These are phyloP conservation scores for Ernsta delagoae DNA, from an alignment of 2,888 invertebrate species.

Conservation along the genomic window DNA sequence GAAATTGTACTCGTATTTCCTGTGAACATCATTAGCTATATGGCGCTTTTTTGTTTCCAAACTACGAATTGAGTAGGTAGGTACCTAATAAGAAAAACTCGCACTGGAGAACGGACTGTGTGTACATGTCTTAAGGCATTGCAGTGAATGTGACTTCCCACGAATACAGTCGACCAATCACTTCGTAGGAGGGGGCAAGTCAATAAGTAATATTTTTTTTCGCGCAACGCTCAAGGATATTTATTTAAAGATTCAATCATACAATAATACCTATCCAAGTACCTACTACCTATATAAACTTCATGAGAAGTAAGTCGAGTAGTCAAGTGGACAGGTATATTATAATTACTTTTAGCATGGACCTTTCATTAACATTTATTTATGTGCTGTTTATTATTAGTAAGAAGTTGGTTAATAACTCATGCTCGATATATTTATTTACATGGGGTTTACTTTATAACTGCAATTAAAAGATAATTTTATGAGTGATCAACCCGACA, in stretches of 20 bases:
- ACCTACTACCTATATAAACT: constrained; percentile 19
- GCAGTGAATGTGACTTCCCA: constrained; percentile 58
- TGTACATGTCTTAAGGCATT: constrained; percentile 44
- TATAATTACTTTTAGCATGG: not conserved
- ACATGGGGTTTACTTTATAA: constrained; percentile 1
- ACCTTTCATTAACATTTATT: not conserved
- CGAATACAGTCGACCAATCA: constrained; percentile 49
- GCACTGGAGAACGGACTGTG: constrained; percentile 6
- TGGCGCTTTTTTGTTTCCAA: no score
- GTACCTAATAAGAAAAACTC: no score
- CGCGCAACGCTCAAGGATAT: constrained; percentile 26
- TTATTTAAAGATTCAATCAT: constrained; percentile 23
- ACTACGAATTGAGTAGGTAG: no score
- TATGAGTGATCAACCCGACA: constrained; percentile 6
- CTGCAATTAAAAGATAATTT: constrained; percentile 8
- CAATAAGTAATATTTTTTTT: constrained; percentile 42
- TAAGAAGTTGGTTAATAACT: constrained; percentile 13
- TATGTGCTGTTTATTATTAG: constrained; percentile 19
- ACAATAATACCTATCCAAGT: constrained; percentile 3
- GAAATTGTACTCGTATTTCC: no score
- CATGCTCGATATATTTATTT: not conserved
- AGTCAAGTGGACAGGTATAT: not conserved
- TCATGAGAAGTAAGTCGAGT: not conserved
- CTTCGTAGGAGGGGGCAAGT: constrained; percentile 36
- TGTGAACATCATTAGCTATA: no score